Evolutionary conservation across 2,888 invertebrate genomes (phyloP).

Genomic region (Spicauda simplicius): DNA sequence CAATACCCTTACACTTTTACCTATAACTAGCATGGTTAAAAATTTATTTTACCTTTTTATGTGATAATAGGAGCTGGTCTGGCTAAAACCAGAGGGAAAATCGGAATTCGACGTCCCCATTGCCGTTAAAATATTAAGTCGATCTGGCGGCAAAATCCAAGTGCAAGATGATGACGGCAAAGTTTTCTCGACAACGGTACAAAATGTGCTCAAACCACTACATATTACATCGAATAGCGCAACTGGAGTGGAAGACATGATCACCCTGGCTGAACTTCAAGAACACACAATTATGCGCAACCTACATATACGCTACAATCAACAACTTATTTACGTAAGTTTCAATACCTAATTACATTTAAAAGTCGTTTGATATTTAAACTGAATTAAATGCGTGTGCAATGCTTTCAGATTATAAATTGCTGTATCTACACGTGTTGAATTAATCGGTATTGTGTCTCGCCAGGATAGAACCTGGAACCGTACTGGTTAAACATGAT

Average conservation of each 20-base stretch:
- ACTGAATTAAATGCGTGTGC: too few species aligned
- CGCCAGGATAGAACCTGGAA: too few species aligned
- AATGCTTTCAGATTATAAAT: too few species aligned
- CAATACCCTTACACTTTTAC: too few species aligned
- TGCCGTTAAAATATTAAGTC: constrained; percentile 92
- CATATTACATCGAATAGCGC: constrained; percentile 92
- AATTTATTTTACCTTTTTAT: neutral
- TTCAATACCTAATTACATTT: neutral
- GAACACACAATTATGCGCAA: constrained; percentile 97
- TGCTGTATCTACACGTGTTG: too few species aligned
- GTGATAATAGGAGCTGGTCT: constrained; percentile 89
- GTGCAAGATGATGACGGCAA: constrained; percentile 94
- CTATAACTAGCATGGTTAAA: too few species aligned
- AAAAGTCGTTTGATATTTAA: too few species aligned
- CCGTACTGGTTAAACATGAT: too few species aligned
- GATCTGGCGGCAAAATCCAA: constrained; percentile 90
- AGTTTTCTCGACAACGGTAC: constrained; percentile 85
- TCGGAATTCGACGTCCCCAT: constrained; percentile 93
- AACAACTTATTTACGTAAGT: constrained; percentile 96
- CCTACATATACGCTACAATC: constrained; percentile 93
- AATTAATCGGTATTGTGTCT: too few species aligned
- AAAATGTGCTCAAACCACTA: constrained; percentile 89
- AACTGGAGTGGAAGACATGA: constrained; percentile 97
- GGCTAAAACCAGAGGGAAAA: constrained; percentile 90
- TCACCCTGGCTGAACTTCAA: constrained; percentile 96